These are phyloP conservation scores for Leucopternis melanops DNA, from an alignment of 2,113 vertebrate species.

Conservation along the genomic window DNA sequence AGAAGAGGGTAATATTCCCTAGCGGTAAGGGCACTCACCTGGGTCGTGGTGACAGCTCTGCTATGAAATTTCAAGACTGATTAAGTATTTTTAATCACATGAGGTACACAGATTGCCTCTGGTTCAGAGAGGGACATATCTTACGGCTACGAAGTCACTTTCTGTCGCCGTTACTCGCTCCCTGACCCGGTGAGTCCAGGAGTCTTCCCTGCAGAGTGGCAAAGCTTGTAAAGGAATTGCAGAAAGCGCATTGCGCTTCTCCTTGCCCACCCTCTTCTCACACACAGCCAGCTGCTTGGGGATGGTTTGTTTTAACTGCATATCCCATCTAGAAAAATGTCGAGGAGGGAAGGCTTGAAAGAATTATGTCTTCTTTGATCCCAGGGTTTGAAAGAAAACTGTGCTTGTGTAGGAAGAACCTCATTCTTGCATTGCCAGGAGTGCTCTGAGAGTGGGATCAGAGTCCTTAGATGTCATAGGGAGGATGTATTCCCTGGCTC, in stretches of 20 bases:
- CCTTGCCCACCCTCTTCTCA: not conserved
- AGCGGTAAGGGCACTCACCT: not conserved
- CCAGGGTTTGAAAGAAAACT: not conserved
- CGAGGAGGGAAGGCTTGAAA: not conserved
- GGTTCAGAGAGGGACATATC: not conserved
- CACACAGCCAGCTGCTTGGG: not conserved
- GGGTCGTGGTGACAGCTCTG: not conserved
- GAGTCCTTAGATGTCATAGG: not conserved
- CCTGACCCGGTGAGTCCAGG: not conserved
- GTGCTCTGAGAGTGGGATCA: not conserved
- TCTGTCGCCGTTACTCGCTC: not conserved
- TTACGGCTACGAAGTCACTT: not conserved
- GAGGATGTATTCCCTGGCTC: not conserved
- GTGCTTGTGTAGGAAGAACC: not conserved
- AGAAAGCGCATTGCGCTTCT: not conserved
- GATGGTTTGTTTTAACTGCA: not conserved
- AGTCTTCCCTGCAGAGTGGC: not conserved
- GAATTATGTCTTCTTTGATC: not conserved
- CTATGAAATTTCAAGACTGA: not conserved
- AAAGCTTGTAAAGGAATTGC: not conserved
- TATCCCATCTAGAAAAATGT: not conserved
- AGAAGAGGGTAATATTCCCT: not conserved
- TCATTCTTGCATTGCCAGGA: not conserved
- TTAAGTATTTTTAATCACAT: not conserved
- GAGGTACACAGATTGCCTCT: not conserved